These are phyloP conservation scores for Poecilia picta DNA, from an alignment of 2,797 vertebrate genomes.

Conservation along the genomic window DNA sequence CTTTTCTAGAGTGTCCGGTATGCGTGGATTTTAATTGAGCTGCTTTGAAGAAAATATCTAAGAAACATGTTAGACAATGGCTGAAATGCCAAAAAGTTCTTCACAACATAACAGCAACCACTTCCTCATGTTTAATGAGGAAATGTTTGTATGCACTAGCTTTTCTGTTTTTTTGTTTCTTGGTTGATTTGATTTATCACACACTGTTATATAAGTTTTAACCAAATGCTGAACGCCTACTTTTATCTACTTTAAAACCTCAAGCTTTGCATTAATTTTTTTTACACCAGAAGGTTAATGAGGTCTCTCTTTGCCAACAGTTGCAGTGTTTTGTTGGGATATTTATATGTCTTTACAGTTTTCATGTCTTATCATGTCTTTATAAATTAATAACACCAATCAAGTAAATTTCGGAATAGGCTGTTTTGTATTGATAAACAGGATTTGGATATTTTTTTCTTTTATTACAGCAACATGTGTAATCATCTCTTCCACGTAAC, in stretches of 20 bases:
- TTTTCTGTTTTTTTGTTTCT: background rate
- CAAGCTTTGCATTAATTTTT: background rate
- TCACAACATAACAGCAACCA: background rate
- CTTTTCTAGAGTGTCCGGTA: conserved; percentile 23
- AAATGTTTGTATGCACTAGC: background rate
- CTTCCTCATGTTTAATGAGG: conserved; percentile 21
- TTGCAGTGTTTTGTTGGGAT: background rate
- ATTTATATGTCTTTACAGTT: background rate
- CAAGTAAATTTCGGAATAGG: background rate
- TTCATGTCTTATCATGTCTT: background rate
- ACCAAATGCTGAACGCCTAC: background rate
- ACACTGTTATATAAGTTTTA: background rate
- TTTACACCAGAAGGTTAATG: background rate
- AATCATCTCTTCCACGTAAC: background rate
- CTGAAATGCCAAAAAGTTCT: conserved; percentile 12
- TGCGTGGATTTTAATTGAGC: conserved; percentile 26
- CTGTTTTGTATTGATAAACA: background rate
- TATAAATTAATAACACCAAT: background rate
- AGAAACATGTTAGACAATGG: conserved; percentile 23
- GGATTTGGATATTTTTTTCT: background rate
- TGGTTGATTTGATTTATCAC: background rate
- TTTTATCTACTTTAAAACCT: background rate
- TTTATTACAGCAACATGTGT: background rate
- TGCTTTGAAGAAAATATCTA: conserved; percentile 7
- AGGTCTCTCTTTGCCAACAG: background rate